A percentile compares a stretch with the other conserved stretches of the same genome.
Conservation (phyloP, 2,888 invertebrate genomes). For the Pseudanteris insignis region DNA sequence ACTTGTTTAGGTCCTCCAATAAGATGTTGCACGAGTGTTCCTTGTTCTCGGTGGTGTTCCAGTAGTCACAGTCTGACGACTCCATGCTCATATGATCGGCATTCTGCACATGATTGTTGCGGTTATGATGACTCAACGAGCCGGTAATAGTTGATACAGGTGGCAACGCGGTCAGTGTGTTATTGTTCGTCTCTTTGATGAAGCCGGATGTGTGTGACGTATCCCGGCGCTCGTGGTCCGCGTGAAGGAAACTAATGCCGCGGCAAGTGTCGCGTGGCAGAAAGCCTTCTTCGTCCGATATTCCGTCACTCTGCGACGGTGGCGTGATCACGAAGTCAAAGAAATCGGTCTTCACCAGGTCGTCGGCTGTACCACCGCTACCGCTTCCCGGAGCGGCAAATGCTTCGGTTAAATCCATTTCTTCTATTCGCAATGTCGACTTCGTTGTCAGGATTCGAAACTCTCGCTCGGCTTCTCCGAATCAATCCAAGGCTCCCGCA, state of each 20-base stretch:
- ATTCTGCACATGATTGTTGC: conserved; percentile 52
- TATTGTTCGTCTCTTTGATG: conserved; percentile 72
- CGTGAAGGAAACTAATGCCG: conserved; percentile 55
- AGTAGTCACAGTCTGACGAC: conserved; percentile 77
- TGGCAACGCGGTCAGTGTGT: conserved; percentile 68
- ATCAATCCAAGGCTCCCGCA: neutral
- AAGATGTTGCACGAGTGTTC: conserved; percentile 66
- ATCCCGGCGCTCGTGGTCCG: conserved; percentile 54
- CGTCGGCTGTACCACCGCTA: conserved; percentile 66
- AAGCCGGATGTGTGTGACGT: conserved; percentile 56
- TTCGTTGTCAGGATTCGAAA: no score
- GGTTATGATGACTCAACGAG: conserved; percentile 54
- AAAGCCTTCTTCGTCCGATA: conserved; percentile 72
- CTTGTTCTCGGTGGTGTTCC: conserved; percentile 68
- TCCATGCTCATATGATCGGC: conserved; percentile 68
- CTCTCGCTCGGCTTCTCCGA: no score
- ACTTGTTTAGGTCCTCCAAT: conserved; percentile 85
- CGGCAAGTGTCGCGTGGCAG: conserved; percentile 66
- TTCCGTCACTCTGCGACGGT: conserved; percentile 67
- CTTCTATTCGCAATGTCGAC: no score
- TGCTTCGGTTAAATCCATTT: conserved; percentile 85
- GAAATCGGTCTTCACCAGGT: conserved; percentile 87
- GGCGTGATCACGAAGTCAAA: conserved; percentile 89
- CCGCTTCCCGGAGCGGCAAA: conserved; percentile 73
- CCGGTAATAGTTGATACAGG: conserved; percentile 64